These are phyloP conservation scores for Calliphora vomitoria DNA, from an alignment of 2,888 invertebrate genomes.

Conservation along the genomic window DNA sequence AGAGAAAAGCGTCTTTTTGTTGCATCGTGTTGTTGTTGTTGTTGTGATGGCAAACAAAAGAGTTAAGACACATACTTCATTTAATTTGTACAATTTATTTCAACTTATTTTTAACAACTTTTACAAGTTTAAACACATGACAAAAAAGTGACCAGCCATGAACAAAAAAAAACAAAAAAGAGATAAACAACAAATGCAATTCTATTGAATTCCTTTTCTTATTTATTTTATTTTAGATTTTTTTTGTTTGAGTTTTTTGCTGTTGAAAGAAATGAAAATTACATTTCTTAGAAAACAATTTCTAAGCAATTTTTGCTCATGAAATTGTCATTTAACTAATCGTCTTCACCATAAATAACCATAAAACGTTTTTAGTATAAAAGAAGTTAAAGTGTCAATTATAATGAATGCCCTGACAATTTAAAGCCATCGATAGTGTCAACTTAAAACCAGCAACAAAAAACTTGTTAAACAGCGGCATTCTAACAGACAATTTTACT, in stretches of 20 bases:
- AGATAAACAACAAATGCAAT: slow-evolving; percentile 33
- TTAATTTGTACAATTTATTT: slow-evolving; percentile 66
- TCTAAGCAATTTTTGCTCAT: slow-evolving; percentile 73
- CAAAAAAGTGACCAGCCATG: not conserved
- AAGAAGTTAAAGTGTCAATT: slow-evolving; percentile 75
- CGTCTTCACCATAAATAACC: slow-evolving; percentile 74
- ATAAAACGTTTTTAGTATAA: slow-evolving; percentile 72
- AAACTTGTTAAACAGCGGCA: slow-evolving; percentile 65
- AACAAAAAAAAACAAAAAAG: too few relatives aligned
- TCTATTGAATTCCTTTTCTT: slow-evolving; percentile 52
- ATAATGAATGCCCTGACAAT: slow-evolving; percentile 77
- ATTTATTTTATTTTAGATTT: slow-evolving; percentile 56
- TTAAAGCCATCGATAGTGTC: slow-evolving; percentile 75
- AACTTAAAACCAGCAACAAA: slow-evolving; percentile 47
- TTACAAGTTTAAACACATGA: slow-evolving; percentile 21
- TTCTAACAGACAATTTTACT: slow-evolving; percentile 65
- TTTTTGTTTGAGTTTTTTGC: slow-evolving; percentile 19
- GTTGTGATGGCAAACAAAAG: slow-evolving; percentile 44
- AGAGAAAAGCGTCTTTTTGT: slow-evolving; percentile 8
- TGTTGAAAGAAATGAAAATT: slow-evolving; percentile 67
- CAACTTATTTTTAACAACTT: slow-evolving; percentile 51
- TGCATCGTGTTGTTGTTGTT: not conserved
- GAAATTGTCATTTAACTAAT: slow-evolving; percentile 74
- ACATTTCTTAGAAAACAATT: slow-evolving; percentile 73
- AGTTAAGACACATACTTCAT: slow-evolving; percentile 59